A percentile compares a stretch with the other conserved stretches of the same genome.
These are phyloP conservation scores for Cylindroiulus punctatus DNA, from an alignment of 2,888 invertebrate species.

Conservation along the genomic window DNA sequence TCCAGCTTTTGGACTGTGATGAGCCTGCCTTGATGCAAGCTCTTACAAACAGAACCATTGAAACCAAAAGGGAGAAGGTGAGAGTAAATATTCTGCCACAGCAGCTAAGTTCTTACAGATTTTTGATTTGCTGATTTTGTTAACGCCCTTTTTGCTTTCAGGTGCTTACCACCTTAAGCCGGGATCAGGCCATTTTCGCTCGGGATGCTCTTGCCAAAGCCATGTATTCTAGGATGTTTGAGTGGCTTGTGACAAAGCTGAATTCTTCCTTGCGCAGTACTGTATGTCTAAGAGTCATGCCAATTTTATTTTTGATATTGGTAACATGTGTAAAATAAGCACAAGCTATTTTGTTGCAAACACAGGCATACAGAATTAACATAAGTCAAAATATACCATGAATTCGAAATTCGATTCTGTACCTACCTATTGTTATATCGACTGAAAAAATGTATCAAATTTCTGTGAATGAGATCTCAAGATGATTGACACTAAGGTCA, in stretches of 20 bases:
- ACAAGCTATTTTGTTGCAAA: too few relatives aligned
- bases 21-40: constrained; percentile 75
- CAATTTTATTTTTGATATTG: not conserved
- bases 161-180: constrained; percentile 81
- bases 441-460: too few relatives aligned
- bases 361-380: too few relatives aligned
- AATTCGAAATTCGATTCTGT: too few relatives aligned
- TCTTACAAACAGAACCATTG: constrained; percentile 85
- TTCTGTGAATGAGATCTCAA: too few relatives aligned
- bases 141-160: constrained; percentile 57
- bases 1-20: constrained; percentile 79
- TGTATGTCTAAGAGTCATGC: constrained; percentile 56
- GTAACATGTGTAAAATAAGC: too few relatives aligned
- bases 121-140: too few relatives aligned
- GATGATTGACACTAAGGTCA: too few relatives aligned
- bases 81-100: constrained; percentile 46
- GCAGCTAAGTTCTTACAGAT: not conserved
- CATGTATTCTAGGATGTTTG: constrained; percentile 88
- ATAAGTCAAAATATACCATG: too few relatives aligned
- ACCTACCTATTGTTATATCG: too few relatives aligned
- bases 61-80: constrained; percentile 81
- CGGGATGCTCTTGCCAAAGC: constrained; percentile 91
- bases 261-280: constrained; percentile 76
- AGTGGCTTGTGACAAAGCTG: constrained; percentile 85
- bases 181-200: constrained; percentile 83